A percentile compares a stretch with the other conserved stretches of the same genome.
These are phyloP conservation scores for Philhelius pedissequus DNA, from an alignment of 2,888 invertebrate species.

Conservation along the genomic window DNA sequence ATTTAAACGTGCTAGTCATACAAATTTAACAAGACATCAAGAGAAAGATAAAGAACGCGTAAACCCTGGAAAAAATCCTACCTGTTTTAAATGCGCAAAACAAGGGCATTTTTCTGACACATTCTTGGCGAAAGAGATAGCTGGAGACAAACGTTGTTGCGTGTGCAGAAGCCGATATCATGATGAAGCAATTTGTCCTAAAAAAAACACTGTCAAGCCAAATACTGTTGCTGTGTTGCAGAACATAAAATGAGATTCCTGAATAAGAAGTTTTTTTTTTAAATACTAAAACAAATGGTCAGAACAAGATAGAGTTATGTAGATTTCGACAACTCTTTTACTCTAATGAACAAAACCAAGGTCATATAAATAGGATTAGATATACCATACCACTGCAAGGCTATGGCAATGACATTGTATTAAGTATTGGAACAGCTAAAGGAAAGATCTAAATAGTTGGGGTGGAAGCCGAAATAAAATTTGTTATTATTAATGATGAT, in stretches of 20 bases:
- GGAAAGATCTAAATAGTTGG: neutral
- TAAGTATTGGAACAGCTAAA: neutral
- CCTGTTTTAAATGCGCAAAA: slow-evolving; percentile 4
- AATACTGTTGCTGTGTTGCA: neutral
- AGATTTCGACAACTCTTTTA: neutral
- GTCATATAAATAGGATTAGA: neutral
- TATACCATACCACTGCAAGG: neutral
- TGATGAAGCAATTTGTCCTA: neutral
- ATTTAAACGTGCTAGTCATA: neutral
- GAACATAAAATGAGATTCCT: neutral
- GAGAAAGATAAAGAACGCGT: neutral
- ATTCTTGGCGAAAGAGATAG: neutral
- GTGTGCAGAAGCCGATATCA: slow-evolving; percentile 11
- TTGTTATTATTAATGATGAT: neutral
- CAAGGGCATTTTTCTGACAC: neutral
- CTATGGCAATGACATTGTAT: neutral
- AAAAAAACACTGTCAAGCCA: neutral
- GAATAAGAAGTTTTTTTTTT: slow-evolving; percentile 38
- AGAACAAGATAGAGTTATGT: neutral
- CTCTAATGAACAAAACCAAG: neutral
- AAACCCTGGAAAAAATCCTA: neutral
- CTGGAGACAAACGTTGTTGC: neutral
- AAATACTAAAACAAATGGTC: neutral
- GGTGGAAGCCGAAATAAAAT: neutral
- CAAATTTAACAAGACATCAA: neutral